phyloP scores from a whole-genome alignment of 2,113 vertebrate species.

The Anolis sagrei region DNA sequence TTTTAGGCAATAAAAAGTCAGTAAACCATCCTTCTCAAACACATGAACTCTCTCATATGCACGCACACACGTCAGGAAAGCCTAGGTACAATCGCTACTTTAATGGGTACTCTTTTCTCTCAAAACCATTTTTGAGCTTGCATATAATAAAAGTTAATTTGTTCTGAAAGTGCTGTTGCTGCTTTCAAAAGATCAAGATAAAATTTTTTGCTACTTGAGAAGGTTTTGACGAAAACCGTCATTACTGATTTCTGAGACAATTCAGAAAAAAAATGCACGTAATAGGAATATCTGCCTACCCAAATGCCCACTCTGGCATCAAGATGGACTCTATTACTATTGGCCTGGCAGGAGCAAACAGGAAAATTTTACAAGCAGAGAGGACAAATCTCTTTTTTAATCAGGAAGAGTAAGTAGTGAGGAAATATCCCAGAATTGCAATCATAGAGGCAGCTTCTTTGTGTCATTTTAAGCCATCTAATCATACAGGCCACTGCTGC shows the following conservation, averaged over 20 bases:
- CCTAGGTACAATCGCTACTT: conserved; percentile 1
- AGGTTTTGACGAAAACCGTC: background rate
- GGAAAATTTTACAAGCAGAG: background rate
- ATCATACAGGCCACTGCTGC: background rate
- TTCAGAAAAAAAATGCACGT: background rate
- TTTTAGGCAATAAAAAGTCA: background rate
- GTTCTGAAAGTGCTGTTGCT: too few species aligned
- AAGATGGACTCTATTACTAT: background rate
- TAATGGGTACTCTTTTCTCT: conserved; percentile 3
- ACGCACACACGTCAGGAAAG: background rate
- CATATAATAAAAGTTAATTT: background rate
- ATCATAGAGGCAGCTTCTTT: background rate
- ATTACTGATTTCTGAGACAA: background rate
- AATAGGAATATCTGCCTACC: background rate
- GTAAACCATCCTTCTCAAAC: background rate
- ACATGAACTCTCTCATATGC: background rate
- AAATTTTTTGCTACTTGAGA: conserved; percentile 11
- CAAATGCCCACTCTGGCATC: background rate
- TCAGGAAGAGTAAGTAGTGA: background rate
- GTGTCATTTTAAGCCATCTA: background rate
- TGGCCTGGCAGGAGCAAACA: conserved; percentile 6
- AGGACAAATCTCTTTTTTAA: background rate
- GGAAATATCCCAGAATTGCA: background rate
- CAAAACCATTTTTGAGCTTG: background rate
- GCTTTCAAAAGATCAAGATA: background rate